These are phyloP conservation scores for Lathamus discolor DNA, from an alignment of 2,113 vertebrate genomes.

Conservation along the genomic window DNA sequence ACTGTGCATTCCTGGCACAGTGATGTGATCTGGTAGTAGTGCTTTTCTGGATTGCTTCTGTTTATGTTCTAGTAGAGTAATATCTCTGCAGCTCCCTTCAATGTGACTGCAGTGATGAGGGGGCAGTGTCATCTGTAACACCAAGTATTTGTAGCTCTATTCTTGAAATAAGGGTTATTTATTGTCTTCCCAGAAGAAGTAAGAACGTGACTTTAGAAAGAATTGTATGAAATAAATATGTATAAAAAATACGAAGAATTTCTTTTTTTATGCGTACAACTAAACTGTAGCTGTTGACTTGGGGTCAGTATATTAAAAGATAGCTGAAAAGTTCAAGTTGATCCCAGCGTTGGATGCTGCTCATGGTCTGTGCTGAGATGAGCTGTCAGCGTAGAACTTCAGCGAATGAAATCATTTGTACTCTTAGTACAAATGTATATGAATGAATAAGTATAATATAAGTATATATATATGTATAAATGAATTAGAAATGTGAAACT, in stretches of 20 bases:
- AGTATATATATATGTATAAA: too few relatives aligned
- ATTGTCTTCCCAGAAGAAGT: neutral
- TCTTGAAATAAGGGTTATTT: neutral
- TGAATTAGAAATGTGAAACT: neutral
- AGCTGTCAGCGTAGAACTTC: neutral
- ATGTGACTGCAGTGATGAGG: neutral
- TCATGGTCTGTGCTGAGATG: neutral
- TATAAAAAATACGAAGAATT: neutral
- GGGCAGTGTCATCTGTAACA: neutral
- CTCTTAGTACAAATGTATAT: neutral
- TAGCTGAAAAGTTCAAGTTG: neutral
- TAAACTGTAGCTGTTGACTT: neutral
- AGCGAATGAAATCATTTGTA: neutral
- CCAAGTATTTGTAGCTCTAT: neutral
- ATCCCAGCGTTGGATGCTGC: neutral
- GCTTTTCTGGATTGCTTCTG: neutral
- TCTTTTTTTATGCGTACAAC: neutral
- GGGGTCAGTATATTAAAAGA: neutral
- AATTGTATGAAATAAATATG: too few relatives aligned
- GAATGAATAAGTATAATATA: too few relatives aligned
- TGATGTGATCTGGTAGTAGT: neutral
- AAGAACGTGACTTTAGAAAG: neutral
- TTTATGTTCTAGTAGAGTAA: neutral
- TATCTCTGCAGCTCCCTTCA: neutral
- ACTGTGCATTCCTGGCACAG: neutral